Conservation (phyloP, 2,113 vertebrate genomes). For the Siniperca knerii region DNA sequence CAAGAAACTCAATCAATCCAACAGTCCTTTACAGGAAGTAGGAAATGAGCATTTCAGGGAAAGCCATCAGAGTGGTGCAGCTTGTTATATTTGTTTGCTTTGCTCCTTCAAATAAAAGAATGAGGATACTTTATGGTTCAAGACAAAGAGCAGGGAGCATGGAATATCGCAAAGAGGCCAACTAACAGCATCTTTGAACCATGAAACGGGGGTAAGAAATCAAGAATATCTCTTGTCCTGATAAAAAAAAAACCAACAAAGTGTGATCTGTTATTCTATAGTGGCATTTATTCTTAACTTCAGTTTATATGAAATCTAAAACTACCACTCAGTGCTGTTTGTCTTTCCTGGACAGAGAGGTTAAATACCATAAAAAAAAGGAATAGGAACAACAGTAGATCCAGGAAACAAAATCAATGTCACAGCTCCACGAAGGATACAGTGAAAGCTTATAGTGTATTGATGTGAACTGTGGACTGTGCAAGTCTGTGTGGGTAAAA, state of each 20-base stretch:
- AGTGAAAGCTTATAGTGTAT: background rate
- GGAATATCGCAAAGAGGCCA: background rate
- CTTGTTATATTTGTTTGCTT: constrained; percentile 9
- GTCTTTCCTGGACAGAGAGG: background rate
- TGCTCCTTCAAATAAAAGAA: constrained; percentile 11
- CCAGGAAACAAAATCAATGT: background rate
- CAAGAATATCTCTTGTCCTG: background rate
- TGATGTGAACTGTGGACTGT: background rate
- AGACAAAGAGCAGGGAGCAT: background rate
- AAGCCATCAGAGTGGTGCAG: constrained; percentile 18
- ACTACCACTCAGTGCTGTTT: background rate
- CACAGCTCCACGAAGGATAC: background rate
- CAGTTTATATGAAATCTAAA: too few relatives aligned
- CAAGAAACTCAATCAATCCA: background rate
- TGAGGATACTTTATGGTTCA: constrained; percentile 14
- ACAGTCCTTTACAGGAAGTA: background rate
- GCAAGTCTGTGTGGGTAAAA: background rate
- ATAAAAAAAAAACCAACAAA: background rate
- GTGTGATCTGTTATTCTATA: background rate
- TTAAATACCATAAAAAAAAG: background rate
- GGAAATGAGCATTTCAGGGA: constrained; percentile 34
- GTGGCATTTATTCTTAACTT: background rate
- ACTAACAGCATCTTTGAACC: background rate
- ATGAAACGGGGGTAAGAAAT: background rate
- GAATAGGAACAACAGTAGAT: background rate